A percentile compares a stretch with the other conserved stretches of the same genome.
Evolutionary conservation across 2,888 invertebrate species (phyloP).

Genomic region (Lamproptera curius): DNA sequence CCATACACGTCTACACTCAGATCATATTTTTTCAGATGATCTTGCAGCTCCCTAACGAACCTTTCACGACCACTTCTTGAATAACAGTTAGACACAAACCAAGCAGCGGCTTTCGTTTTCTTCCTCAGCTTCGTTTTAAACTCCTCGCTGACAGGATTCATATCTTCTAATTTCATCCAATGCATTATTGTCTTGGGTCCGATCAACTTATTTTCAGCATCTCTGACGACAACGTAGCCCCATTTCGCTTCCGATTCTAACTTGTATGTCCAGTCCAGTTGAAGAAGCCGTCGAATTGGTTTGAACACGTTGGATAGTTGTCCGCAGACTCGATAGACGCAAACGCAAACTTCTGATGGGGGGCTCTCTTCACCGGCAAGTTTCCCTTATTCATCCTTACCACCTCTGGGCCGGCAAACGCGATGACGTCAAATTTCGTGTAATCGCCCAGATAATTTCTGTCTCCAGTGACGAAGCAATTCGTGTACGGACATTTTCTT

Average conservation of each 20-base stretch:
- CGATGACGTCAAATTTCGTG: conserved; percentile 43
- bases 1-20: conserved; percentile 44
- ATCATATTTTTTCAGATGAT: conserved; percentile 35
- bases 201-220: conserved; percentile 33
- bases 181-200: conserved; percentile 38
- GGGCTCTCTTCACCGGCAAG: conserved; percentile 36
- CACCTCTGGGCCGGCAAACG: conserved; percentile 46
- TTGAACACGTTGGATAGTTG: conserved; percentile 39
- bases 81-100: conserved; percentile 52
- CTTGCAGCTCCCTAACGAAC: conserved; percentile 33
- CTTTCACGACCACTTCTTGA: conserved; percentile 35
- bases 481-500: conserved; percentile 41
- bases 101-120: conserved; percentile 39
- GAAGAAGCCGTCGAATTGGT: conserved; percentile 37
- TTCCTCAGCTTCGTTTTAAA: conserved; percentile 29
- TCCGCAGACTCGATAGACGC: conserved; percentile 45
- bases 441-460: conserved; percentile 33
- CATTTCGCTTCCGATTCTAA: conserved; percentile 42
- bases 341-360: conserved; percentile 47
- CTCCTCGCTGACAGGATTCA: conserved; percentile 35
- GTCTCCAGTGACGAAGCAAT: conserved; percentile 48
- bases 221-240: conserved; percentile 43
- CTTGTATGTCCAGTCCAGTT: conserved; percentile 55
- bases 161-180: conserved; percentile 37
- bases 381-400: conserved; percentile 5